These are phyloP conservation scores for Fragum sueziense DNA, from an alignment of 2,888 invertebrate species.

Conservation along the genomic window DNA sequence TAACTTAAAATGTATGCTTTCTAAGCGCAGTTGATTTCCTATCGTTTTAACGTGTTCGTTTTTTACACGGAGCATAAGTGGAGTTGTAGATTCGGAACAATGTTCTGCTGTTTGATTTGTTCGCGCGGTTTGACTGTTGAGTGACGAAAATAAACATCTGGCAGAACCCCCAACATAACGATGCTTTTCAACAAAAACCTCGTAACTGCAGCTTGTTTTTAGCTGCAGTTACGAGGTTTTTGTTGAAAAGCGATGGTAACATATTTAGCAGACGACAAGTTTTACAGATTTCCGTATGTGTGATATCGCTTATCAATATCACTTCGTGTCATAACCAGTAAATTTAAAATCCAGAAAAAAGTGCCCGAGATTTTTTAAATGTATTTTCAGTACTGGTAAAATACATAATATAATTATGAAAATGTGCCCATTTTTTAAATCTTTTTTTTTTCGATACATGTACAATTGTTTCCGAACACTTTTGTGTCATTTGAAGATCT, in stretches of 20 bases:
- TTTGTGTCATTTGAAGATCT: too few species aligned
- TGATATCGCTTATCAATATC: conserved; percentile 16
- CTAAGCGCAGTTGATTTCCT: not conserved
- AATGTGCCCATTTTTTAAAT: too few species aligned
- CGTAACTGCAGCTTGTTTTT: too few species aligned
- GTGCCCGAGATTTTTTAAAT: too few species aligned
- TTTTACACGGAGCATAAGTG: not conserved
- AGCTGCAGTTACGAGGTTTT: too few species aligned
- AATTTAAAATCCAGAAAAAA: conserved; percentile 7
- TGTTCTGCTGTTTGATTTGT: conserved; percentile 22
- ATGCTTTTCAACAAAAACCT: too few species aligned
- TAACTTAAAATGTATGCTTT: too few species aligned
- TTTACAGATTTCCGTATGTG: conserved; percentile 19
- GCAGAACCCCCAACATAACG: conserved; percentile 46
- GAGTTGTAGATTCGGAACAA: conserved; percentile 8
- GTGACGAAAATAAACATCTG: conserved; percentile 23
- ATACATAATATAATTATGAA: too few species aligned
- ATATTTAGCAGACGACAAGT: conserved; percentile 26
- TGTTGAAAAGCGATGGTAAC: too few species aligned
- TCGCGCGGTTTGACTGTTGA: conserved; percentile 19
- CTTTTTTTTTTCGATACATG: too few species aligned
- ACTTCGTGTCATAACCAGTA: conserved; percentile 17
- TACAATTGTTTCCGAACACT: too few species aligned
- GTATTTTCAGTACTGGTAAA: too few species aligned
- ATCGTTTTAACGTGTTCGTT: not conserved